Base-by-base conservation (phyloP, 1,140 invertebrate species). In the Eciton burchellii region DNA sequence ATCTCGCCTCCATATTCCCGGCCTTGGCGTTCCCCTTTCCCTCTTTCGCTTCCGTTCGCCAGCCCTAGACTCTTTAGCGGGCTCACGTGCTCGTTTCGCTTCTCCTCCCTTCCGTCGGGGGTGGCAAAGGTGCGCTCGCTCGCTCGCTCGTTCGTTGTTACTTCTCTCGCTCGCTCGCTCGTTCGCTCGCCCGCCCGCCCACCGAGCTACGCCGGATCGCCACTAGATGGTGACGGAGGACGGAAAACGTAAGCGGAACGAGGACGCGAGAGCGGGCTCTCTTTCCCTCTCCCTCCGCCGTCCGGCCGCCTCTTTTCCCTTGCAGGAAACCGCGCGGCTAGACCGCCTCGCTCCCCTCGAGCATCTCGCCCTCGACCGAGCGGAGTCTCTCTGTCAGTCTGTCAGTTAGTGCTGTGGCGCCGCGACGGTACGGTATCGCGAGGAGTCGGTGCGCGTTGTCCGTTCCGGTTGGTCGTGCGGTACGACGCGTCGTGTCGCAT, bases 361-460 rank as follows among this genome's bases (percentile, higher is more conserved):
- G 76, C 35, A 79, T 71, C 56, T 21, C 79, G 41, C 82, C 82
- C 62, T 82, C 87, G 88, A 84, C 81, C 88, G 81, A 87, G 66
- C 82, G 57, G 83, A 82, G 84, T 65, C 73, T 89, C 83, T 84
- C 89, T n/a, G 84, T 81, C 89, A 83, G 85, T 57, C 84, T 88
- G 89, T 91, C 92, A 93, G 93, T 93, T 90, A 90, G 89, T 92
- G 92, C 91, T 92, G 93, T 89, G 91, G 90, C 91, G 92, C 91
- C 91, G 90, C 89, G 84, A 90, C 85, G 88, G 87, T 89, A 89
- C 81, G 89, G 89, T 89, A 72, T 83, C 81, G 56, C n/a, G n/a
- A n/a, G n/a, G n/a, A n/a, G 41, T 63, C 71, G 84, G 12, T 86
- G 65, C 49, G 60, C 49, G 60, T 86, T 35, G 84, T 86, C 79